These are phyloP conservation scores for Drosophila repleta DNA, from an alignment of 1,140 invertebrate genomes.

Conservation along the genomic window DNA sequence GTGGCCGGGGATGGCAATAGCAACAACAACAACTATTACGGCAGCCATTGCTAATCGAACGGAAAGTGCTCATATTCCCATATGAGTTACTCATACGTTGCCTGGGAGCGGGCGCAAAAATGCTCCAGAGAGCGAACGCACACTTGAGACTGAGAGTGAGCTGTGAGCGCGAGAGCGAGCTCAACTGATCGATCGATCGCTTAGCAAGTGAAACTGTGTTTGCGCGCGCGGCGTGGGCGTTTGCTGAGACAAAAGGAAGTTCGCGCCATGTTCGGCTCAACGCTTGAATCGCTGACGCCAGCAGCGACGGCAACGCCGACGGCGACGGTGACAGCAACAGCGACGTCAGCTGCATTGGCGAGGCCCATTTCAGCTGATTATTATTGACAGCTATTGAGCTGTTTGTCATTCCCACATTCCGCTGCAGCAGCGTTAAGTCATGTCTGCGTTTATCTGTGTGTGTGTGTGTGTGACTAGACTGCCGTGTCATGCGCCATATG, in stretches of 20 bases:
- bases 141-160: background rate
- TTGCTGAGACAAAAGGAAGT: background rate
- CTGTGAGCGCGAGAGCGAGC: background rate
- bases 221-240: background rate
- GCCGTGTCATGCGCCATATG: constrained; percentile 41
- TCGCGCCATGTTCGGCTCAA: constrained; percentile 21
- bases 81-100: constrained; percentile 54
- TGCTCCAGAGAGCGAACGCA: background rate
- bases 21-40: constrained; percentile 28
- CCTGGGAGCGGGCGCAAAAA: background rate
- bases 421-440: constrained; percentile 10
- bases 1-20: constrained; percentile 13
- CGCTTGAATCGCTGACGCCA: constrained; percentile 8
- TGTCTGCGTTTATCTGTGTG: constrained; percentile 2
- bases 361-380: constrained; percentile 54
- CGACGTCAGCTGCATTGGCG: constrained; percentile 14
- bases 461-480: constrained; percentile 10
- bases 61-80: constrained; percentile 56
- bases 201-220: background rate
- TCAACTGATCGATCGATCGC: background rate
- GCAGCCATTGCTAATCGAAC: constrained; percentile 60
- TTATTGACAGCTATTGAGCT: constrained; percentile 46
- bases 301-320: background rate
- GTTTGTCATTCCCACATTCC: constrained; percentile 49
- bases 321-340: background rate